Evolutionary conservation across 2,113 vertebrate species (phyloP).

Genomic region (Paramormyrops kingsleyae): DNA sequence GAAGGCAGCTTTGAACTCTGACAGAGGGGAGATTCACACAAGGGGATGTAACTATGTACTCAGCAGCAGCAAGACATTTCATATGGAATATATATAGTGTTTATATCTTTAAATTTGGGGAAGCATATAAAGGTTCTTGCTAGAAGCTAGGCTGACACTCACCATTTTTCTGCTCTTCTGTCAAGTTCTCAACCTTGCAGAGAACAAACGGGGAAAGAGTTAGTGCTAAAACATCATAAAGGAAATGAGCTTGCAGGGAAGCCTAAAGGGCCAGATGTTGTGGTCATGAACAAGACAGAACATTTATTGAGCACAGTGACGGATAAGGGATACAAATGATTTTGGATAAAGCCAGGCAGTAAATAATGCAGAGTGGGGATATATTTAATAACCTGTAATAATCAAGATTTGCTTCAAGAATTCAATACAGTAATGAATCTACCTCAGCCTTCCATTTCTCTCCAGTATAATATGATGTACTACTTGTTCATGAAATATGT

Average conservation of each 20-base stretch:
- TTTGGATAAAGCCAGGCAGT: background rate
- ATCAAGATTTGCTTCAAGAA: background rate
- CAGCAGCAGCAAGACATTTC: background rate
- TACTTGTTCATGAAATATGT: background rate
- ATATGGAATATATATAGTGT: background rate
- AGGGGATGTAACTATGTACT: background rate
- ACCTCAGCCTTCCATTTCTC: background rate
- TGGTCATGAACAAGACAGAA: background rate
- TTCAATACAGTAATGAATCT: background rate
- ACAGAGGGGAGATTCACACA: background rate
- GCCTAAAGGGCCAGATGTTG: background rate
- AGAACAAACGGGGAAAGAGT: slow-evolving; percentile 13
- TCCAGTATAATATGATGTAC: background rate
- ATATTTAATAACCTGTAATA: background rate
- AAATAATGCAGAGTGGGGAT: background rate
- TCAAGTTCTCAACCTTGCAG: slow-evolving; percentile 65
- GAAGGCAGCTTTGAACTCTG: slow-evolving; percentile 65
- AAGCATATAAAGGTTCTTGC: background rate
- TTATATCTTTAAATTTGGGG: background rate
- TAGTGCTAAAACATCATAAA: background rate
- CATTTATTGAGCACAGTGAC: background rate
- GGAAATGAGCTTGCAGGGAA: background rate
- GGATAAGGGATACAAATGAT: background rate
- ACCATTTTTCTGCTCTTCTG: slow-evolving; percentile 72
- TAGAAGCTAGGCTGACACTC: slow-evolving; percentile 22